Conservation (phyloP, 1,140 invertebrate species). For the Lasaia peninsularis region DNA sequence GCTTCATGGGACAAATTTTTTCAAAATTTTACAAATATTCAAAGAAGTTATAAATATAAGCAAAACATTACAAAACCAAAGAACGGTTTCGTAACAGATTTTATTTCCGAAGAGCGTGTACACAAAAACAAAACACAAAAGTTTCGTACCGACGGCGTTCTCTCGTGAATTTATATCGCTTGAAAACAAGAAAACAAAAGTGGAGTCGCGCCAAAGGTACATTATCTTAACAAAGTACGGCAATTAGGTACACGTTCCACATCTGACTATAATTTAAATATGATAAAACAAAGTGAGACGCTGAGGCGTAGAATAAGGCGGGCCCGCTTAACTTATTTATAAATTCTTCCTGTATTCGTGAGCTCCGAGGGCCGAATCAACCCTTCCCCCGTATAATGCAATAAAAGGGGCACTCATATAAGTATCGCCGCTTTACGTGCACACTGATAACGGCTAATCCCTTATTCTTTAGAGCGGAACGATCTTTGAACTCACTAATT, state of each 20-base stretch:
- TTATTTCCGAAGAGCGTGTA: conserved; percentile 53
- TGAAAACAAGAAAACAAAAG: conserved; percentile 75
- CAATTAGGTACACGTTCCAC: conserved; percentile 77
- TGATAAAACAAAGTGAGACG: conserved; percentile 74
- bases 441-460: conserved; percentile 68
- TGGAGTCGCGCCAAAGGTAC: conserved; percentile 74
- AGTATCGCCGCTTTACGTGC: conserved; percentile 68
- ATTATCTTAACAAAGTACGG: conserved; percentile 77
- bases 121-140: conserved; percentile 71
- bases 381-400: conserved; percentile 72
- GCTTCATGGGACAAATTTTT: too few species aligned
- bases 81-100: conserved; percentile 63
- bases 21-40: too few species aligned
- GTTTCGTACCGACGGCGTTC: conserved; percentile 57
- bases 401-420: conserved; percentile 75
- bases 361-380: conserved; percentile 48
- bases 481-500: conserved; percentile 42
- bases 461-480: conserved; percentile 35
- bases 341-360: conserved; percentile 62
- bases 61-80: conserved; percentile 9
- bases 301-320: conserved; percentile 65
- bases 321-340: conserved; percentile 72
- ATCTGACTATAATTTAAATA: conserved; percentile 78
- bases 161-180: conserved; percentile 70
- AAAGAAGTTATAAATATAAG: too few species aligned